Conservation (phyloP, 2,797 vertebrate species). For the Centroberyx gerrardi region DNA sequence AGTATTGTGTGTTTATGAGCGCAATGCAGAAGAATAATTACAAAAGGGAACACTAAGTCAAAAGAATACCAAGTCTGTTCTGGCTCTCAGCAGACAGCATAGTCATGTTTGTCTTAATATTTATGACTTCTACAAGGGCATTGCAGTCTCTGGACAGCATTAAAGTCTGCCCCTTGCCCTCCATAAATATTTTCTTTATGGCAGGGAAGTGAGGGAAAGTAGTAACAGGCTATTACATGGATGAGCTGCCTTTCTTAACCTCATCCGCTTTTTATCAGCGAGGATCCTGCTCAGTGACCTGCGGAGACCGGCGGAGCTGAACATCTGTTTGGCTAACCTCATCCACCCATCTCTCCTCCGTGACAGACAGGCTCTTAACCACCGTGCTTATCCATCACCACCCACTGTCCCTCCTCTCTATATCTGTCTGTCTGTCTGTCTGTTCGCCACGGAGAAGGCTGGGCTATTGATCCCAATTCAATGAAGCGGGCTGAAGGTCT, state of each 20-base stretch:
- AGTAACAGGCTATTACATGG: slow-evolving; percentile 72
- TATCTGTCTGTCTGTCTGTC: slow-evolving; percentile 23
- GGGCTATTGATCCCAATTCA: slow-evolving; percentile 39
- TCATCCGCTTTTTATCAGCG: slow-evolving; percentile 61
- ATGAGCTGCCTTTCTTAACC: slow-evolving; percentile 70
- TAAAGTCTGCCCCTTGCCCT: slow-evolving; percentile 53
- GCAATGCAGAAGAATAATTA: slow-evolving; percentile 18
- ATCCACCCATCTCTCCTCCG: slow-evolving; percentile 25
- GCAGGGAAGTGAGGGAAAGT: slow-evolving; percentile 49
- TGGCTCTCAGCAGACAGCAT: slow-evolving; percentile 33
- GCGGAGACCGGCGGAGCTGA: slow-evolving; percentile 43
- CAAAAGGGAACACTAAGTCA: neutral
- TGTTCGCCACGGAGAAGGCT: slow-evolving; percentile 28
- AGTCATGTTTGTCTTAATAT: slow-evolving; percentile 57
- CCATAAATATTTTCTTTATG: slow-evolving; percentile 68
- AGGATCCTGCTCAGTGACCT: slow-evolving; percentile 61
- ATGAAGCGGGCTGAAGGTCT: neutral
- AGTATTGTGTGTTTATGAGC: slow-evolving; percentile 22
- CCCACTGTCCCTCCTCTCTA: slow-evolving; percentile 15
- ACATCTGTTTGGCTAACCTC: slow-evolving; percentile 69
- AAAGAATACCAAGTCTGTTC: neutral
- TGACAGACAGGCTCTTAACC: slow-evolving; percentile 25
- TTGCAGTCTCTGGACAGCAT: slow-evolving; percentile 47
- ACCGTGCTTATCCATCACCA: slow-evolving; percentile 33
- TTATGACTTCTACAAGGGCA: slow-evolving; percentile 41